These are phyloP conservation scores for Agrilus planipennis DNA, from an alignment of 1,140 invertebrate species.

Conservation along the genomic window DNA sequence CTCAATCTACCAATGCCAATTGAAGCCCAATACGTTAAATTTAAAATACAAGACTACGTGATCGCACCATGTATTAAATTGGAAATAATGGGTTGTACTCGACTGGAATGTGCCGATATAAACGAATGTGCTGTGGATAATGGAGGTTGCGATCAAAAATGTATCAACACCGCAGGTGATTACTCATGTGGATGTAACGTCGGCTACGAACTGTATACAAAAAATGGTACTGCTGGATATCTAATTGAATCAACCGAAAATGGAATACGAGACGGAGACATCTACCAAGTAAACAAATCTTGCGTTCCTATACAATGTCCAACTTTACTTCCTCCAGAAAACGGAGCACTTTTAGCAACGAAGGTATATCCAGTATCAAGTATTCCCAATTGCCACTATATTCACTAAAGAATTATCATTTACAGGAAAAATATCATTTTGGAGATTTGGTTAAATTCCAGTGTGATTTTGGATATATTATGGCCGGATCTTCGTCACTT, in stretches of 20 bases:
- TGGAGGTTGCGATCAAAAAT: constrained; percentile 90
- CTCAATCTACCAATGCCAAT: constrained; percentile 83
- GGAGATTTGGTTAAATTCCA: constrained; percentile 85
- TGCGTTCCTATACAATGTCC: constrained; percentile 91
- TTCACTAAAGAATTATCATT: too few species aligned
- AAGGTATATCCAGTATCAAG: too few species aligned
- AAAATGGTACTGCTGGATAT: constrained; percentile 88
- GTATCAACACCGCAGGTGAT: constrained; percentile 76
- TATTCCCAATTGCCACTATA: too few species aligned
- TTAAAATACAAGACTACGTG: constrained; percentile 82
- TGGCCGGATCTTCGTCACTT: constrained; percentile 71
- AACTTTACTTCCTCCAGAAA: constrained; percentile 64
- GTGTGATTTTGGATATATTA: constrained; percentile 90
- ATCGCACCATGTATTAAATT: constrained; percentile 80
- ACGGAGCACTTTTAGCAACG: constrained; percentile 78
- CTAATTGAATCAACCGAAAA: constrained; percentile 69
- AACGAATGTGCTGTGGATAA: constrained; percentile 86
- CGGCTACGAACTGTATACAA: constrained; percentile 81
- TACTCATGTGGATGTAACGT: constrained; percentile 83
- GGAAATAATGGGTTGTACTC: constrained; percentile 87
- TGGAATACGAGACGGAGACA: constrained; percentile 76
- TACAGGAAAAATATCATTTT: constrained; percentile 65
- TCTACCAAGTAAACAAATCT: constrained; percentile 86
- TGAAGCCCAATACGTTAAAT: constrained; percentile 78
- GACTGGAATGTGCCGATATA: constrained; percentile 81